Evolutionary conservation across 1,140 invertebrate species (phyloP).

Genomic region (Cydia strobilella): DNA sequence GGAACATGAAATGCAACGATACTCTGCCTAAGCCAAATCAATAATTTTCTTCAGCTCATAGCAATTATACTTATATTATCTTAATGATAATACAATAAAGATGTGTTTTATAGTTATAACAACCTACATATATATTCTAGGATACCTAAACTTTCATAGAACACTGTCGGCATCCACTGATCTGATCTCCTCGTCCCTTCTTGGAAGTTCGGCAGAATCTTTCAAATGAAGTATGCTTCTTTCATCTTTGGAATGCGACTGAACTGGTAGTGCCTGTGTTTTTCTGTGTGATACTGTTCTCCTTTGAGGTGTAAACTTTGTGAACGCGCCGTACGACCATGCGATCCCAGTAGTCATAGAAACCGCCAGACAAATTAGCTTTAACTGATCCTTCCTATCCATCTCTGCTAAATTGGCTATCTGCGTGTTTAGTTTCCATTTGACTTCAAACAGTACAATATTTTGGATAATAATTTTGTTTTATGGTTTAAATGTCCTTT

Average conservation of each 20-base stretch:
- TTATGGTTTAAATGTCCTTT: constrained; percentile 21
- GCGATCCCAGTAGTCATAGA: constrained; percentile 56
- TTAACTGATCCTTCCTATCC: constrained; percentile 53
- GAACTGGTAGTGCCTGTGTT: constrained; percentile 19
- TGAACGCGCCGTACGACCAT: constrained; percentile 57
- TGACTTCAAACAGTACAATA: constrained; percentile 4
- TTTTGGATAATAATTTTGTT: constrained; percentile 3
- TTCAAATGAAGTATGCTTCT: constrained; percentile 34
- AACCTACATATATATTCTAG: too few relatives aligned
- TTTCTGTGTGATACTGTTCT: constrained; percentile 34
- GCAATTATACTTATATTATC: constrained; percentile 10
- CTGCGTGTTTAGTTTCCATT: constrained; percentile 15
- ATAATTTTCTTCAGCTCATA: not conserved
- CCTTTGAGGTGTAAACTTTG: constrained; percentile 18
- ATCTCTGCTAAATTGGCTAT: constrained; percentile 41
- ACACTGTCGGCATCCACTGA: not conserved
- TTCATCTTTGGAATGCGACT: constrained; percentile 39
- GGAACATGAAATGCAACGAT: not conserved
- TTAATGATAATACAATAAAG: not conserved
- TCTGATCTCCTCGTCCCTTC: not conserved
- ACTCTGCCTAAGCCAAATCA: not conserved
- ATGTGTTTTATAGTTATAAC: not conserved
- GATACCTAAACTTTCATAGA: not conserved
- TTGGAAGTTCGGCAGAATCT: not conserved
- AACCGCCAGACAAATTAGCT: constrained; percentile 47